phyloP scores from a whole-genome alignment of 2,113 vertebrate species.

The Solenodon paradoxus region DNA sequence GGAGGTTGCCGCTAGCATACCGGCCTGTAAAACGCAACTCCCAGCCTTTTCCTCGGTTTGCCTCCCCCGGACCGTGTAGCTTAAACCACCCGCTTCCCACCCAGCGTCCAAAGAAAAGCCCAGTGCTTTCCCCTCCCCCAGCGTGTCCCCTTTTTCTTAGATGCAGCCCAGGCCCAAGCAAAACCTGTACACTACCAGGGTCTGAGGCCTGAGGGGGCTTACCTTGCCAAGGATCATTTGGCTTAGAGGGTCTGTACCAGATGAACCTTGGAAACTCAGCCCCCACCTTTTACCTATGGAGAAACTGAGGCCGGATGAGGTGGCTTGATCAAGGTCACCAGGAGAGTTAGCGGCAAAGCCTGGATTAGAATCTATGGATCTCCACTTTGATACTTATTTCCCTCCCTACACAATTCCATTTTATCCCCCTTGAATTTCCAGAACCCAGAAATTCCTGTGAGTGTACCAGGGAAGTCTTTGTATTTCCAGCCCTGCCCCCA shows the following conservation, averaged over 20 bases:
- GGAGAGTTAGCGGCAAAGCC: conserved; percentile 26
- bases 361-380: neutral
- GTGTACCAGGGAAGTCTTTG: neutral
- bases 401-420: neutral
- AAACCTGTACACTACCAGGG: neutral
- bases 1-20: neutral
- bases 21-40: neutral
- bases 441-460: neutral
- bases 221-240: neutral
- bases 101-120: conserved; percentile 44
- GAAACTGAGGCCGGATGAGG: conserved; percentile 62
- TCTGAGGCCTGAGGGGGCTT: neutral
- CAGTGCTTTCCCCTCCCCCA: neutral
- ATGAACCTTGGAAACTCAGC: neutral
- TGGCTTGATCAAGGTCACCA: conserved; percentile 52
- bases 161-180: conserved; percentile 33
- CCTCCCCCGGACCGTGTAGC: neutral
- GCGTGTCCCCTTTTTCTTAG: neutral
- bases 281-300: conserved; percentile 10
- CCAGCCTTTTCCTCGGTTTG: neutral
- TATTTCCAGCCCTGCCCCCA: conserved; percentile 13
- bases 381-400: neutral
- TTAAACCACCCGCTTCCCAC: conserved; percentile 1
- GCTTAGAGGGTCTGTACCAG: neutral
- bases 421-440: neutral